Conservation (phyloP, 2,888 invertebrate species). For the Cephus sareptanus region DNA sequence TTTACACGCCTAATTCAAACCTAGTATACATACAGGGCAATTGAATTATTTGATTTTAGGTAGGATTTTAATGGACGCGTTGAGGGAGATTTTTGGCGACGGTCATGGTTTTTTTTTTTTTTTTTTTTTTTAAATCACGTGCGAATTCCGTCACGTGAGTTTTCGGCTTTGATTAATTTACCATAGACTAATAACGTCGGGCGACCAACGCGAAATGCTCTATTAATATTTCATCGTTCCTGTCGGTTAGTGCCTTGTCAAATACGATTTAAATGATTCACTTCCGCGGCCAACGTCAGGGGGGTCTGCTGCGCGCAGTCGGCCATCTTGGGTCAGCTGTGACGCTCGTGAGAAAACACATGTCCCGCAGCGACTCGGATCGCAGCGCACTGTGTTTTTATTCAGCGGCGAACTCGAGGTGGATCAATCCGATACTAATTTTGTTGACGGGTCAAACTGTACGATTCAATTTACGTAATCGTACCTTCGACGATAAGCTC, state of each 20-base stretch:
- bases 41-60: background rate
- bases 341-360: background rate
- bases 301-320: constrained; percentile 5
- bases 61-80: too few relatives aligned
- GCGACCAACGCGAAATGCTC: background rate
- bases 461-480: too few relatives aligned
- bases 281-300: constrained; percentile 40
- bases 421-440: too few relatives aligned
- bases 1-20: background rate
- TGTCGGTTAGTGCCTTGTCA: constrained; percentile 22
- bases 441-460: too few relatives aligned
- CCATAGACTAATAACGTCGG: background rate
- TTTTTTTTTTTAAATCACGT: background rate
- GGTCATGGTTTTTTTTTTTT: too few relatives aligned
- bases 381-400: background rate
- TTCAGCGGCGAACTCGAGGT: background rate
- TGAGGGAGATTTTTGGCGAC: too few relatives aligned
- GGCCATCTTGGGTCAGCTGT: background rate
- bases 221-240: background rate
- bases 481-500: too few relatives aligned
- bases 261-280: constrained; percentile 43
- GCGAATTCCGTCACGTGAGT: background rate
- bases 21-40: background rate
- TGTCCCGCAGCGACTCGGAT: background rate
- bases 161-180: background rate